These are phyloP conservation scores for Podilymbus podiceps DNA, from an alignment of 2,113 vertebrate species.

Conservation along the genomic window DNA sequence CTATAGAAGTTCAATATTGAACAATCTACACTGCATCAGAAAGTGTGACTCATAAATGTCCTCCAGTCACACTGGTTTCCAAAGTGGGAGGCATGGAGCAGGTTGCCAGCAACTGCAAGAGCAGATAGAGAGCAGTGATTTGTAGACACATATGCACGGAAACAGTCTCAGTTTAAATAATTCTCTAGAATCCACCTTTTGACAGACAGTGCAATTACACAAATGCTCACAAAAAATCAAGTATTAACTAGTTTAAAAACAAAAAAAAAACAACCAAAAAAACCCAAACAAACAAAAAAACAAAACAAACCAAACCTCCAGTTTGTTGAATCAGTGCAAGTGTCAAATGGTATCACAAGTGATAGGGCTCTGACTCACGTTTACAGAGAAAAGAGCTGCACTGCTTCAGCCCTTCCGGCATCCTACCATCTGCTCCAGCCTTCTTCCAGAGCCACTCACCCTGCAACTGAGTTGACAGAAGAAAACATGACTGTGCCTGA, in stretches of 20 bases:
- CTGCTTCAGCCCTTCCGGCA: slow-evolving; percentile 25
- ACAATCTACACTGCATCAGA: not conserved
- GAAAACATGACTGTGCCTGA: not conserved
- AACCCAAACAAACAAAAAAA: not conserved
- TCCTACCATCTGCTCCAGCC: slow-evolving; percentile 45
- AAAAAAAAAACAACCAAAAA: too few relatives aligned
- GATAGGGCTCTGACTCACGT: slow-evolving; percentile 43
- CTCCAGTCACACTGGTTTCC: slow-evolving; percentile 21
- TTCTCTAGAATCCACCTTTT: not conserved
- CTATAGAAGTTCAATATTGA: slow-evolving; percentile 10
- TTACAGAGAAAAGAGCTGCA: slow-evolving; percentile 26
- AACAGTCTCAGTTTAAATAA: not conserved
- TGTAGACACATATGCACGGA: not conserved
- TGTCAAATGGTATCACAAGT: not conserved
- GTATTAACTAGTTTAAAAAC: not conserved
- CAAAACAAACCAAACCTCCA: not conserved
- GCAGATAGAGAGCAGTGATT: not conserved
- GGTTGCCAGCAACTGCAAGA: slow-evolving; percentile 1
- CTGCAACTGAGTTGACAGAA: slow-evolving; percentile 25
- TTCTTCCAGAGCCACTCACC: slow-evolving; percentile 7
- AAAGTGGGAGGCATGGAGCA: slow-evolving; percentile 2
- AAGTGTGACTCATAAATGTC: slow-evolving; percentile 15
- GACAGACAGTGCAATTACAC: not conserved
- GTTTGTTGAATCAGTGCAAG: slow-evolving; percentile 14
- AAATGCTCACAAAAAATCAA: not conserved